Evolutionary conservation across 2,888 invertebrate genomes (phyloP), one percentile per base, ranked within the genome.

Genomic region (Silvanus unidentatus): DNA sequence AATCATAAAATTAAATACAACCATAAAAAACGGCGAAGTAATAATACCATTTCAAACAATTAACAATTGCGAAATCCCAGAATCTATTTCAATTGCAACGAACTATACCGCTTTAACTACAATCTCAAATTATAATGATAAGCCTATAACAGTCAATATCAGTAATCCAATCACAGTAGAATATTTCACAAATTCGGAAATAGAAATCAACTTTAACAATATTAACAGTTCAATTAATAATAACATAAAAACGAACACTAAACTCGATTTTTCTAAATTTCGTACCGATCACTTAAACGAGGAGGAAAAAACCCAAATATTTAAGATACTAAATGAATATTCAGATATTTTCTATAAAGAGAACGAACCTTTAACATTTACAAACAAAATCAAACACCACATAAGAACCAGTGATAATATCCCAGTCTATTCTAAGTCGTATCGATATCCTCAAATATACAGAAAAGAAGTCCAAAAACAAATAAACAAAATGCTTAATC

Each of bases 361-460:
- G 39, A 16, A 43, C 28, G 16, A 9, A 4, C 38, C 37, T 1
- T 42, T 53, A 39, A 46, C 45, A 2, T 56, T 53, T 27, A 53
- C 52, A 2, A 59, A 55, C 40, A 12, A 49, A 46, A 42, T 54
- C 53, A 50, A 57, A 54, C 52, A 60, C 16, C 8, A 37, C 29
- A 55, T 48, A 5, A 45, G 40, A 28, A 39, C 45, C 14, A 39
- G n/a, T 11, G 43, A 47, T 29, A 42, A 50, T 42, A 50, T 39
- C 22, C 53, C 55, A 6, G 36, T 54, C 1, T 42, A 52, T 28
- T 42, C 55, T 2, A 58, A 58, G 47, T 44, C 55, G 16, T 50
- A 56, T 48, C 39, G 57, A 39, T 58, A 59, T 14, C 59, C 62
- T 4, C 39, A 53, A 10, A 43, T 59, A 2, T 56, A 59, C 39